Conservation (phyloP, 1,140 invertebrate genomes). For the Brachionus calyciflorus region DNA sequence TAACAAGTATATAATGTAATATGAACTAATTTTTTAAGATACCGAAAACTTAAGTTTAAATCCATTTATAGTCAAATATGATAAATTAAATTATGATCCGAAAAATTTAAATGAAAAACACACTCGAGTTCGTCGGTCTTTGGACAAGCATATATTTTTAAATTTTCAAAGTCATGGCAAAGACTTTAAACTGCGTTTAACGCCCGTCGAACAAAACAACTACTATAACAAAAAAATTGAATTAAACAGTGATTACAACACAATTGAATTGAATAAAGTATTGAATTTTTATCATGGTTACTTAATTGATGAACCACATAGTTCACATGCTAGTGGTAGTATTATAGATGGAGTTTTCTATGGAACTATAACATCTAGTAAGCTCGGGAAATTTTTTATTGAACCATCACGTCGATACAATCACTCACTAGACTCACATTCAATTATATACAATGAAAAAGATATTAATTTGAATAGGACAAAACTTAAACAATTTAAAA, state of each 20-base stretch:
- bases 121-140: background rate
- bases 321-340: conserved; percentile 32
- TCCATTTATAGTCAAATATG: conserved; percentile 24
- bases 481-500: background rate
- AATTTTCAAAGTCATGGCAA: conserved; percentile 14
- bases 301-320: conserved; percentile 18
- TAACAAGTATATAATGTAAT: no score
- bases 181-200: conserved; percentile 1
- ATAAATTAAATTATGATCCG: conserved; percentile 24
- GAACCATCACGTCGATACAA: conserved; percentile 21
- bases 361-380: conserved; percentile 14
- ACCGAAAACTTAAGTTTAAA: background rate
- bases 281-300: conserved; percentile 31
- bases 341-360: conserved; percentile 44
- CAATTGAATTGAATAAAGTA: background rate
- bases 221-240: conserved; percentile 9
- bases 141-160: conserved; percentile 8
- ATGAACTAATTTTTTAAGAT: no score
- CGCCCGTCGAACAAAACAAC: background rate
- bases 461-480: background rate
- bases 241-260: background rate
- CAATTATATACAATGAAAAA: conserved; percentile 33
- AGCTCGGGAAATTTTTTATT: conserved; percentile 35
- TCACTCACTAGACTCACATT: conserved; percentile 1
- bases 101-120: background rate